A percentile compares a stretch with the other conserved stretches of the same genome.
Evolutionary conservation across 1,140 invertebrate genomes (phyloP).

Genomic region (Polyergus mexicanus): DNA sequence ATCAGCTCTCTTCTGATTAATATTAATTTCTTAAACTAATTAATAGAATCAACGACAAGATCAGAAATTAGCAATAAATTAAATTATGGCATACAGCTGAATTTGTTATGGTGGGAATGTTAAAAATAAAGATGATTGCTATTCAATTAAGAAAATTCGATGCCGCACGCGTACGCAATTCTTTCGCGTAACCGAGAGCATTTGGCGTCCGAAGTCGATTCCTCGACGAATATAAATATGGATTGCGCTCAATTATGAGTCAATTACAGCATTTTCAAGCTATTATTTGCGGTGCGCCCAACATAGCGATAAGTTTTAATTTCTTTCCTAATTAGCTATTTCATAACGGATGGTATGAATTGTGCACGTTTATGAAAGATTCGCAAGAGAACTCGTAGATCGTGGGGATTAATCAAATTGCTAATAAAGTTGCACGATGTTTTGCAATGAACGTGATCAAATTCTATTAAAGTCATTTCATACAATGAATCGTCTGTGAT

Average conservation of each 20-base stretch:
- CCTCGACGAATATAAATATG: conserved; percentile 66
- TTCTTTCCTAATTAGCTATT: conserved; percentile 39
- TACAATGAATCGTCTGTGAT: conserved; percentile 39
- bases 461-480: not conserved
- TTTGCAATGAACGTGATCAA: not conserved
- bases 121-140: no score
- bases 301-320: conserved; percentile 32
- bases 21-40: no score
- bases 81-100: no score
- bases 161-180: conserved; percentile 33
- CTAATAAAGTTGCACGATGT: conserved; percentile 45
- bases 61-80: no score
- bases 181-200: conserved; percentile 55
- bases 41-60: no score
- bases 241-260: conserved; percentile 70
- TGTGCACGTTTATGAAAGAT: conserved; percentile 28
- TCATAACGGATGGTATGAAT: conserved; percentile 42
- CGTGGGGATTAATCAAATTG: conserved; percentile 63
- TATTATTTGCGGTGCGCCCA: conserved; percentile 30
- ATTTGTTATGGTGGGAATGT: no score
- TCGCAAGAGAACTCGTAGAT: conserved; percentile 6
- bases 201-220: conserved; percentile 44
- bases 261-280: conserved; percentile 66
- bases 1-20: no score
- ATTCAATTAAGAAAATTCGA: conserved; percentile 51